These are phyloP conservation scores for Eulemur rubriventer DNA, from an alignment of 2,797 vertebrate species.

Conservation along the genomic window DNA sequence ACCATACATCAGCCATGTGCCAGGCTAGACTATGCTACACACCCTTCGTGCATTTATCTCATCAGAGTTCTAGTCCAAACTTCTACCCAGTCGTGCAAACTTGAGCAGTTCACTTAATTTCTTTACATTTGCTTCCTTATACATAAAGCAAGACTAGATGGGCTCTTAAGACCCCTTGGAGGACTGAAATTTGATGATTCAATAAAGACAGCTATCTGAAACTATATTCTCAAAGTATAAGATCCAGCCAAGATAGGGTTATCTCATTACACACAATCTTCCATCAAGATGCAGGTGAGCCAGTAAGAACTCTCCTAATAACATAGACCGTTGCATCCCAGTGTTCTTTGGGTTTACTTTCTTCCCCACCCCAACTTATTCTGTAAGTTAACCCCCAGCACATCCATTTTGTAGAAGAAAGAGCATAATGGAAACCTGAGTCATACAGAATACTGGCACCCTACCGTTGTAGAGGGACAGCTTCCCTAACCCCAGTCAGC, in stretches of 20 bases:
- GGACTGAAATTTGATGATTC: conserved; percentile 1
- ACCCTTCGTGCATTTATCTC: not conserved
- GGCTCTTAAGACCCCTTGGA: not conserved
- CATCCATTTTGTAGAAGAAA: not conserved
- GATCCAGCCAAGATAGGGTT: not conserved
- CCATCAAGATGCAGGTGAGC: not conserved
- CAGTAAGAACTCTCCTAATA: not conserved
- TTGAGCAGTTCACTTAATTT: not conserved
- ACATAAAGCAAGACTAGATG: not conserved
- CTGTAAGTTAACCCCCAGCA: not conserved
- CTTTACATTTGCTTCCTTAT: not conserved
- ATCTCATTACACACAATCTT: not conserved
- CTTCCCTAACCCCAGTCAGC: not conserved
- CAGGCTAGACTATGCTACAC: not conserved
- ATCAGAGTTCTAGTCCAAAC: not conserved
- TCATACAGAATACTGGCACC: not conserved
- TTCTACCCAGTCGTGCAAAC: not conserved
- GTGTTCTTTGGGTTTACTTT: not conserved
- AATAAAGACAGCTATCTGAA: not conserved
- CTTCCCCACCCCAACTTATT: not conserved
- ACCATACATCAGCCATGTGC: not conserved
- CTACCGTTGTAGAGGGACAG: not conserved
- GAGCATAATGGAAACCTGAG: not conserved
- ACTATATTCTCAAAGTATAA: not conserved
- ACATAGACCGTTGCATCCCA: not conserved